Evolutionary conservation across 2,888 invertebrate genomes (phyloP).

Genomic region (Herminia tarsipennalis): DNA sequence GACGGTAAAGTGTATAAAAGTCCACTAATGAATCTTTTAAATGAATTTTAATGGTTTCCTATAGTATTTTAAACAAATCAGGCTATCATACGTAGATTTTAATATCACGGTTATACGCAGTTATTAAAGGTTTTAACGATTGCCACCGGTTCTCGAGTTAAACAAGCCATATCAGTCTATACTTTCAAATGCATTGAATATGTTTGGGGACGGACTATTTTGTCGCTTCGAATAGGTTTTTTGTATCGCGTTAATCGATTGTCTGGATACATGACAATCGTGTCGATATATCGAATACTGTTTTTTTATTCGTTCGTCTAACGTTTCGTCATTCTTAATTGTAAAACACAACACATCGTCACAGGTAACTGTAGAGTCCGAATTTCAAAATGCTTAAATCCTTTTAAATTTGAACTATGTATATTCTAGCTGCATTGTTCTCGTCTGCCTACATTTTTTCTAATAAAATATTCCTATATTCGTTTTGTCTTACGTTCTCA

Average conservation of each 20-base stretch:
- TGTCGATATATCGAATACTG: slow-evolving; percentile 20
- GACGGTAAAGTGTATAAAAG: too few relatives aligned
- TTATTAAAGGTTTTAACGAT: neutral
- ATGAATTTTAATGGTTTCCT: too few relatives aligned
- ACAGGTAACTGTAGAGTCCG: slow-evolving; percentile 9
- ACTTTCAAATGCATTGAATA: slow-evolving; percentile 58
- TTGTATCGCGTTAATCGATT: slow-evolving; percentile 15
- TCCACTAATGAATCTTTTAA: too few relatives aligned
- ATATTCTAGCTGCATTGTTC: slow-evolving; percentile 49
- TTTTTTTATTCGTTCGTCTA: slow-evolving; percentile 38
- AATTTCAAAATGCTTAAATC: slow-evolving; percentile 27
- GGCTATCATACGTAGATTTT: slow-evolving; percentile 12
- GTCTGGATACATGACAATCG: neutral
- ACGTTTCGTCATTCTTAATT: slow-evolving; percentile 37
- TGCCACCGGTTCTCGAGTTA: slow-evolving; percentile 2
- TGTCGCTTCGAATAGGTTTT: slow-evolving; percentile 26
- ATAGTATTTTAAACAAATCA: slow-evolving; percentile 10
- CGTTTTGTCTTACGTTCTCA: slow-evolving; percentile 30
- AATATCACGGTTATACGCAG: neutral
- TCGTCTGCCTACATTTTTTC: slow-evolving; percentile 33
- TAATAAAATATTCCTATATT: slow-evolving; percentile 39
- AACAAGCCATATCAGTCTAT: slow-evolving; percentile 47
- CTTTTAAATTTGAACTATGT: too few relatives aligned
- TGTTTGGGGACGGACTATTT: slow-evolving; percentile 65
- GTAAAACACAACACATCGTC: slow-evolving; percentile 35